Base-by-base conservation (phyloP, 1,140 invertebrate species). In the Drosophila bifasciata region DNA sequence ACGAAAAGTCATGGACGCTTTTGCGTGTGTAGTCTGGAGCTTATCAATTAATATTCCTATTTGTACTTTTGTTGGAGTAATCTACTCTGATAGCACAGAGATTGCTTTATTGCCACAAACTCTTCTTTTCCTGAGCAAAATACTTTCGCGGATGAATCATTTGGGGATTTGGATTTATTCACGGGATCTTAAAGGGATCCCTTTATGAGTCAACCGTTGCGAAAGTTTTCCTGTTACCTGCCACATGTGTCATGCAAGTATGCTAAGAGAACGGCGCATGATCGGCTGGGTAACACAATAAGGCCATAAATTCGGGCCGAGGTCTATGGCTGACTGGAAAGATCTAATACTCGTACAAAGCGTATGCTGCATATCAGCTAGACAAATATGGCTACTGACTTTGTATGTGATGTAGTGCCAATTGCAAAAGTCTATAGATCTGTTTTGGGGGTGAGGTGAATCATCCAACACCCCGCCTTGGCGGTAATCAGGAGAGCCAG, bases 361-460 rank as follows among this genome's bases (percentile, higher is more conserved):
- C 8, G 25, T 17, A 66, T 17, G 39, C 13, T 41, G 4, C 8
- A 28, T 66, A 66, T 67, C 64, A 56, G 64, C 15, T 41, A 40
- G 7, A 55, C 50, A 63, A 73, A 73, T 40, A 73, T 46, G 39
- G 69, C 48, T 23, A 17, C 36, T 5, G 6, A 15, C n/a, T 50
- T 64, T 32, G 41, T 44, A 11, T 63, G 44, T 73, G 11, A 32
- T 51, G 23, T 60, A 72, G 70, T 72, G 68, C 28, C 50, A 73
- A 73, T 50, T 52, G 70, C 70, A 73, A 73, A 73, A 73, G 55
- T 57, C 51, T 32, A 73, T 57, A 72, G 61, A 46, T 36, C 48
- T 60, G 28, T 44, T 39, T 21, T 13, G 45, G 49, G 48, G 28
- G 53, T 28, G 25, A n/a, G 28, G 64, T 43, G 25, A 17, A 23